Evolutionary conservation across 1,140 invertebrate genomes (phyloP), one percentile per base, ranked within the genome.

Genomic region (silkworm (Bombyx mori)): DNA sequence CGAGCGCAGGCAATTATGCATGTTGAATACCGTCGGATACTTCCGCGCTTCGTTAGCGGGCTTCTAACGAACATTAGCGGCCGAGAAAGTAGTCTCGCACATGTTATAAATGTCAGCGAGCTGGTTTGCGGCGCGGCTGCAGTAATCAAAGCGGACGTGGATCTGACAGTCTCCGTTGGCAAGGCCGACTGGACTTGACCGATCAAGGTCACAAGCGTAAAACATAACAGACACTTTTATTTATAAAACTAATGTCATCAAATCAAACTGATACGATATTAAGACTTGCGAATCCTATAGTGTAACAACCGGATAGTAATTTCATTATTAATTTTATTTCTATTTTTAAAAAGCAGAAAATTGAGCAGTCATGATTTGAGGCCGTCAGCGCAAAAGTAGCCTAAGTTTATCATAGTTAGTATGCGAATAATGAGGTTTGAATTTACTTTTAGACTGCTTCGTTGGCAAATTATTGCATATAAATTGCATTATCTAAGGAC

Each of bases 181-280:
- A 77, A 77, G 75, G 75, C 68, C 72, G 69, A 62, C 67, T 53
- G 63, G 58, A 68, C 60, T 70, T 60, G 62, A 70, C 64, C 54
- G 65, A 62, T 54, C 58, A 70, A 73, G 72, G 72, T 60, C 65
- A 60, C 49, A 63, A 61, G 62, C 56, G 49, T 58, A 55, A 65
- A 64, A 69, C 50, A 60, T 47, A 60, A 63, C 49, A 58, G 44
- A 63, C 49, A 55, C 53, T 58, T 56, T 60, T 58, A 61, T 53
- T 57, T 42, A 54, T 59, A 65, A 57, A 61, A 63, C 52, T n/a
- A 61, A 64, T 45, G 43, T 26, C 22, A 59, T 18, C 50, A 66
- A 57, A 63, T 47, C 18, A n/a, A 52, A 48, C 46, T 49, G 60
- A 47, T 12, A 52, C 51, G 42, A 35, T 1, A 35, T 35, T 35